A percentile compares a stretch with the other conserved stretches of the same genome.
Evolutionary conservation across 1,140 invertebrate species (phyloP).

Genomic region (Paraescarpia echinospica): DNA sequence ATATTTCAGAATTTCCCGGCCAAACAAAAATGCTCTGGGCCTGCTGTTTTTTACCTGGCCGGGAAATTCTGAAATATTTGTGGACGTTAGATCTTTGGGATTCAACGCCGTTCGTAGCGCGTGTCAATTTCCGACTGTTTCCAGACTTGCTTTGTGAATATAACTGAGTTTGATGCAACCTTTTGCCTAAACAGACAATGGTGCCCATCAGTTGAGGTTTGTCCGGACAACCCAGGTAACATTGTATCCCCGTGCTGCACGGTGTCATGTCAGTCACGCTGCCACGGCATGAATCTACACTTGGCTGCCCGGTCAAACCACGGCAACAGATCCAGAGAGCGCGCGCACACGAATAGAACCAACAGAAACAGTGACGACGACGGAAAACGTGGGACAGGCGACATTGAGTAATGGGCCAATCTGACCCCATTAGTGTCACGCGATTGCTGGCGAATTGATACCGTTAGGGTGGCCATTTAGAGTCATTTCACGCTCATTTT

Average conservation of each 20-base stretch:
- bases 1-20: no score
- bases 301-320: neutral
- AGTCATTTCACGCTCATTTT: constrained; percentile 5
- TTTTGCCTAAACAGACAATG: neutral
- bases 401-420: neutral
- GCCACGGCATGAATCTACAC: neutral
- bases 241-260: neutral
- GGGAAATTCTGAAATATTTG: no score
- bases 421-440: neutral
- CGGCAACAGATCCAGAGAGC: neutral
- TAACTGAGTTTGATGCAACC: neutral
- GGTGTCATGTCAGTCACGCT: neutral
- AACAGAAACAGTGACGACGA: neutral
- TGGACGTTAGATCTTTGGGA: neutral
- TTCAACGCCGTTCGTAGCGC: neutral
- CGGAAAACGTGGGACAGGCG: neutral
- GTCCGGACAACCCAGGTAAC: neutral
- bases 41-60: no score
- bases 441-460: neutral
- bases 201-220: neutral
- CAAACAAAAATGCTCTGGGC: no score
- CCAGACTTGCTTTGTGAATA: no score
- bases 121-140: neutral
- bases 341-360: neutral
- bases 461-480: neutral